Evolutionary conservation across 1,140 invertebrate genomes (phyloP).

Genomic region (Probaryconus sp.): DNA sequence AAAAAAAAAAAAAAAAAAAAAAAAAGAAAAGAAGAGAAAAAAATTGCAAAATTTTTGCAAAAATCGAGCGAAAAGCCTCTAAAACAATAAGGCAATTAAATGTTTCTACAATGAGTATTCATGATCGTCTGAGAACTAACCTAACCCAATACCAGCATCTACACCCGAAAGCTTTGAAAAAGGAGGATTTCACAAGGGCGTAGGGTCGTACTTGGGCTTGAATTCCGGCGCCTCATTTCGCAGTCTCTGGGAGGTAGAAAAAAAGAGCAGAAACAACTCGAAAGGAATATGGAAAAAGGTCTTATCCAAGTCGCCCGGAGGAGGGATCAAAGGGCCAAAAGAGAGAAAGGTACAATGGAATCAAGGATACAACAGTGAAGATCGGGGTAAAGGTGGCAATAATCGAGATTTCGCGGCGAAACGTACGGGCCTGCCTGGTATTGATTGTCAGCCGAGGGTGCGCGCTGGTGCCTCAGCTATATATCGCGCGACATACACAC

Average conservation of each 20-base stretch:
- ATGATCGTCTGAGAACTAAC: too few relatives aligned
- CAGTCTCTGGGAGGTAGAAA: background rate
- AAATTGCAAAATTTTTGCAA: too few relatives aligned
- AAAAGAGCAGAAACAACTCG: background rate
- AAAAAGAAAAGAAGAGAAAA: too few relatives aligned
- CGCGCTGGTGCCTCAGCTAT: constrained; percentile 67
- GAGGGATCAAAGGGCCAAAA: constrained; percentile 26
- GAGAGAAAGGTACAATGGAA: constrained; percentile 13
- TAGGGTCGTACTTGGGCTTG: background rate
- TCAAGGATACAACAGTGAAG: constrained; percentile 14
- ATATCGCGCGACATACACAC: constrained; percentile 54
- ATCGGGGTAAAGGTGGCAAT: constrained; percentile 55
- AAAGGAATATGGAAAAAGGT: background rate
- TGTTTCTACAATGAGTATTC: too few relatives aligned
- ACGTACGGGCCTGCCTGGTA: constrained; percentile 72
- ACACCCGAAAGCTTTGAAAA: too few relatives aligned
- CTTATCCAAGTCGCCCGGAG: too few relatives aligned
- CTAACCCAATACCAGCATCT: too few relatives aligned
- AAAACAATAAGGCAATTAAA: too few relatives aligned
- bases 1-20: too few relatives aligned
- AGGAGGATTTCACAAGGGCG: too few relatives aligned
- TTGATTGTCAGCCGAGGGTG: constrained; percentile 74
- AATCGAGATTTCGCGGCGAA: constrained; percentile 73
- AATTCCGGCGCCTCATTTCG: background rate
- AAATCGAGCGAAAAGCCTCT: too few relatives aligned